These are phyloP conservation scores for Macroglossus sobrinus DNA, from an alignment of 2,113 vertebrate genomes.

Conservation along the genomic window DNA sequence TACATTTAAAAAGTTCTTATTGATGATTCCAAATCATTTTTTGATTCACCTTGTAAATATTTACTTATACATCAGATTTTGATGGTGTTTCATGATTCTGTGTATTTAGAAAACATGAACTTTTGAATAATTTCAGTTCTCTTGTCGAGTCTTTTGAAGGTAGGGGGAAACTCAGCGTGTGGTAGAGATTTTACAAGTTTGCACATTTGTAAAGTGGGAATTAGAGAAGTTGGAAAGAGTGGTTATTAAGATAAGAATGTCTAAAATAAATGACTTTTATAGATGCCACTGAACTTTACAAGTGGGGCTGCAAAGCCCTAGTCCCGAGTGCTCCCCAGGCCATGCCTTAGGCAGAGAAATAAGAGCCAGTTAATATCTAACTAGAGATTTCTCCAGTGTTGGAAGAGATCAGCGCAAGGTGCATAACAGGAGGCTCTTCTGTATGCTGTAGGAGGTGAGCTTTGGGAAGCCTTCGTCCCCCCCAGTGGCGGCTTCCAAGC, in stretches of 20 bases:
- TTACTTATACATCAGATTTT: not conserved
- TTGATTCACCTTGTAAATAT: not conserved
- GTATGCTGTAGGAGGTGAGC: not conserved
- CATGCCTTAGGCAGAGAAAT: not conserved
- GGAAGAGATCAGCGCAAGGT: not conserved
- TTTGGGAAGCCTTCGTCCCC: not conserved
- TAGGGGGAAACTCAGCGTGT: not conserved
- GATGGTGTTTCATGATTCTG: not conserved
- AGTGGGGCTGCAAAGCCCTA: not conserved
- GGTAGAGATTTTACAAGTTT: not conserved
- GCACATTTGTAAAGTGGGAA: not conserved
- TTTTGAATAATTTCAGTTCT: not conserved
- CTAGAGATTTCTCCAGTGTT: not conserved
- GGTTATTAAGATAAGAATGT: not conserved
- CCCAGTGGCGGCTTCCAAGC: not conserved
- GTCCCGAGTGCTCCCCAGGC: not conserved
- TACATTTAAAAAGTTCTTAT: not conserved
- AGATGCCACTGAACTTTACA: not conserved
- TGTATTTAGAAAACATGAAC: not conserved
- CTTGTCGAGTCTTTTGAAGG: not conserved
- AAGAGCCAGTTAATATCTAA: not conserved
- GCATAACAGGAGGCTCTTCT: not conserved
- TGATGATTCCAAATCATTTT: not conserved
- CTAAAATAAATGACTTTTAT: not conserved
- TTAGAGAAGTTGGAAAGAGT: not conserved